Evolutionary conservation across 2,113 vertebrate species (phyloP).

Genomic region (Tetrao urogallus): DNA sequence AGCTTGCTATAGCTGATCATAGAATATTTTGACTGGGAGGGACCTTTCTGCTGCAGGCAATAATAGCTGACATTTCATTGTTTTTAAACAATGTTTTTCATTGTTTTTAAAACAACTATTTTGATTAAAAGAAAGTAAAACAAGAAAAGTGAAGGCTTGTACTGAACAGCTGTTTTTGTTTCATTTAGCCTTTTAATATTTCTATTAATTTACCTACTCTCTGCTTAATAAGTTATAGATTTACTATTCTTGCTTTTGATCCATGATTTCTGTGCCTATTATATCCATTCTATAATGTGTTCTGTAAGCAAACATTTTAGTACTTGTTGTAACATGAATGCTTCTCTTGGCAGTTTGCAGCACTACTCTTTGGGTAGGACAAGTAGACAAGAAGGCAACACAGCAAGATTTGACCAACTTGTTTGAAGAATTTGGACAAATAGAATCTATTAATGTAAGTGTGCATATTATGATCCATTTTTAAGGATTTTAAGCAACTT

Average conservation of each 20-base stretch:
- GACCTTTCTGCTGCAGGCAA: too few species aligned
- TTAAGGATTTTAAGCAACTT: not conserved
- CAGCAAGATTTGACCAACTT: constrained; percentile 98
- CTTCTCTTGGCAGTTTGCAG: constrained; percentile 89
- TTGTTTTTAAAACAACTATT: not conserved
- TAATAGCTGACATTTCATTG: not conserved
- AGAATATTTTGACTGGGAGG: too few species aligned
- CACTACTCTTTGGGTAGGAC: constrained; percentile 98
- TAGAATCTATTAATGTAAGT: constrained; percentile 99
- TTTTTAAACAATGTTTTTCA: not conserved
- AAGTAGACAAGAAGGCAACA: constrained; percentile 98
- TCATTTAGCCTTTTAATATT: not conserved
- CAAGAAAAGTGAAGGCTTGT: not conserved
- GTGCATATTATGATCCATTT: not conserved
- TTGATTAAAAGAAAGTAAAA: not conserved
- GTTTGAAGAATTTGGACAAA: constrained; percentile 98
- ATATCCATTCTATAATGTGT: not conserved
- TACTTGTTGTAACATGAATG: not conserved
- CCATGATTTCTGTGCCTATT: not conserved
- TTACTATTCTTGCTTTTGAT: not conserved
- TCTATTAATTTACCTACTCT: not conserved
- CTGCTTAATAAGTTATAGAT: not conserved
- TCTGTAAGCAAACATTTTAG: not conserved
- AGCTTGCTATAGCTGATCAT: not conserved
- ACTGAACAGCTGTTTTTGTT: not conserved